A percentile compares a stretch with the other conserved stretches of the same genome.
phyloP scores from a whole-genome alignment of 2,113 vertebrate genomes.

The Martes martes region DNA sequence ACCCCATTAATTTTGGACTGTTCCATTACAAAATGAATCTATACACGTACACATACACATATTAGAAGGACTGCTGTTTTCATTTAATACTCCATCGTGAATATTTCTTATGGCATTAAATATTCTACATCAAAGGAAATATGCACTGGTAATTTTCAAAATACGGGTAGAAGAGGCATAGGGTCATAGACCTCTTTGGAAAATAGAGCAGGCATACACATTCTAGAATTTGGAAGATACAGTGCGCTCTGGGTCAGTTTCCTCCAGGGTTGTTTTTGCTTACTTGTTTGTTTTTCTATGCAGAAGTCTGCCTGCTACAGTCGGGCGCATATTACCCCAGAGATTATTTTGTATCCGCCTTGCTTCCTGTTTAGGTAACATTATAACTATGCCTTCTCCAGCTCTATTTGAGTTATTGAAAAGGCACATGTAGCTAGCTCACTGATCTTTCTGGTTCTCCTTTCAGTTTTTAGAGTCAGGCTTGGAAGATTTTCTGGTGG shows the following conservation, averaged over 20 bases:
- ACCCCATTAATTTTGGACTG: background rate
- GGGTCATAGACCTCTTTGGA: background rate
- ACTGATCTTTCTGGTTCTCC: background rate
- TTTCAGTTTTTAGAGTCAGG: background rate
- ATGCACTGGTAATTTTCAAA: background rate
- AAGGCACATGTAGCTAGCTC: background rate
- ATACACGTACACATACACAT: background rate
- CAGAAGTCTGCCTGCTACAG: background rate
- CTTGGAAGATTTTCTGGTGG: background rate
- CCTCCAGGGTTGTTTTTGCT: background rate
- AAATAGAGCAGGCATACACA: background rate
- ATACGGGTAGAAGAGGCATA: background rate
- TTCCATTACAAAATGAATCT: background rate
- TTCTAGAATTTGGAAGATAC: background rate
- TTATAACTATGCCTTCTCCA: background rate
- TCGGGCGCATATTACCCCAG: background rate
- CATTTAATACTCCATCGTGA: background rate
- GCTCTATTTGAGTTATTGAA: background rate
- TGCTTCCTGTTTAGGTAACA: no score
- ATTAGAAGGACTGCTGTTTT: background rate
- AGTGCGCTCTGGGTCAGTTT: background rate
- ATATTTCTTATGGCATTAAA: background rate
- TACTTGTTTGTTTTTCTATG: background rate
- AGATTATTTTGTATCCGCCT: no score
- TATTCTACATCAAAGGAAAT: background rate